These are phyloP conservation scores for Pan paniscus DNA, from an alignment of 2,113 vertebrate genomes.

Conservation along the genomic window DNA sequence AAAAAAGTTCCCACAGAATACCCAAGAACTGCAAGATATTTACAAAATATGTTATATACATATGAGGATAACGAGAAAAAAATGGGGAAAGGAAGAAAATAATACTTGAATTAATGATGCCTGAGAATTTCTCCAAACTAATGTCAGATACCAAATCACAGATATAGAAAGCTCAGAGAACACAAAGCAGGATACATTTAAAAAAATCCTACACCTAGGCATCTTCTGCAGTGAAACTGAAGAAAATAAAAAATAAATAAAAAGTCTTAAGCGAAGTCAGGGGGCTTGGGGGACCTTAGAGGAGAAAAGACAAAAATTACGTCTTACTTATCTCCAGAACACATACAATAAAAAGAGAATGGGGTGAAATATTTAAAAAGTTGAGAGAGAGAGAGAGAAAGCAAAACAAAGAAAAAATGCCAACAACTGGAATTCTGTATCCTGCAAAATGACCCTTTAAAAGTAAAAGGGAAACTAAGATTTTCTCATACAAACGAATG, in stretches of 20 bases:
- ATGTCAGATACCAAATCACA: not conserved
- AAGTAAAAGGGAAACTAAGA: not conserved
- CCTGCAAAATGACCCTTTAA: not conserved
- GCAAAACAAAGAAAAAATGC: not conserved
- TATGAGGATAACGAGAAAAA: no score
- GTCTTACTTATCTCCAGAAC: not conserved
- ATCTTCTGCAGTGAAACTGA: not conserved
- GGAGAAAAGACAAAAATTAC: not conserved
- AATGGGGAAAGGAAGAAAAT: not conserved
- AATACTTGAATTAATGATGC: not conserved
- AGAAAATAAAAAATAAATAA: not conserved
- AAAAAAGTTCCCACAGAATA: not conserved
- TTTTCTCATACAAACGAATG: not conserved
- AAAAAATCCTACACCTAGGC: not conserved
- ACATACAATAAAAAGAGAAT: not conserved
- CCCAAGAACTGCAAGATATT: not conserved
- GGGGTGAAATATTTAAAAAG: not conserved
- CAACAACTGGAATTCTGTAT: not conserved
- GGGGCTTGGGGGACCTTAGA: not conserved
- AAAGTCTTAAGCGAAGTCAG: not conserved
- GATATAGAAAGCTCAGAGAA: not conserved
- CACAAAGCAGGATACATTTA: not conserved
- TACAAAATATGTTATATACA: not conserved
- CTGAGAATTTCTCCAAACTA: not conserved
- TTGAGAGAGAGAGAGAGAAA: not conserved